These are phyloP conservation scores for Bos javanicus DNA, from an alignment of 2,113 vertebrate species.

Conservation along the genomic window DNA sequence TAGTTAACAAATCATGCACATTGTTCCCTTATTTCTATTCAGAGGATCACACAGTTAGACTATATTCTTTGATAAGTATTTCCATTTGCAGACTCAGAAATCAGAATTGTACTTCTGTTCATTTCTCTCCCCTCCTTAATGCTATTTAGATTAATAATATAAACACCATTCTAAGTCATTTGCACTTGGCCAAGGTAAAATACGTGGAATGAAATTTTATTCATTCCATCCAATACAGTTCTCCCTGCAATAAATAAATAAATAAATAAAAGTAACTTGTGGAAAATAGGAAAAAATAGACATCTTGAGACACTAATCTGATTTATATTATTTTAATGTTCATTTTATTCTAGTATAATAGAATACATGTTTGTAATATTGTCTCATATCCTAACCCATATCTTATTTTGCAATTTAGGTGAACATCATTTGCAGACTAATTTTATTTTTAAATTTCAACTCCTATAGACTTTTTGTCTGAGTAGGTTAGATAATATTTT, in stretches of 20 bases:
- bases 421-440: not conserved
- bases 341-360: not conserved
- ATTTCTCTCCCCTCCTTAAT: slow-evolving; percentile 29
- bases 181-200: not conserved
- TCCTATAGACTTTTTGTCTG: not conserved
- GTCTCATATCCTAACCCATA: not conserved
- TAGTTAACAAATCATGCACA: slow-evolving; percentile 43
- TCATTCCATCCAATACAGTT: not conserved
- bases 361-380: not conserved
- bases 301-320: not conserved
- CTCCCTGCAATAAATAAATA: not conserved
- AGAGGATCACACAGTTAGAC: not conserved
- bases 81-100: slow-evolving; percentile 43
- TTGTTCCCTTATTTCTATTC: slow-evolving; percentile 50
- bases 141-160: slow-evolving; percentile 45
- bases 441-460: not conserved
- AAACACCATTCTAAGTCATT: slow-evolving; percentile 42
- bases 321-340: not conserved
- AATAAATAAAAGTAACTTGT: not conserved
- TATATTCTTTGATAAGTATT: slow-evolving; percentile 41
- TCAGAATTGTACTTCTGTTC: slow-evolving; percentile 36
- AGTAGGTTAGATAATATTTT: not conserved
- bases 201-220: not conserved
- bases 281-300: not conserved
- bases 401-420: not conserved